phyloP scores from a whole-genome alignment of 2,113 vertebrate species.

The Lota lota region DNA sequence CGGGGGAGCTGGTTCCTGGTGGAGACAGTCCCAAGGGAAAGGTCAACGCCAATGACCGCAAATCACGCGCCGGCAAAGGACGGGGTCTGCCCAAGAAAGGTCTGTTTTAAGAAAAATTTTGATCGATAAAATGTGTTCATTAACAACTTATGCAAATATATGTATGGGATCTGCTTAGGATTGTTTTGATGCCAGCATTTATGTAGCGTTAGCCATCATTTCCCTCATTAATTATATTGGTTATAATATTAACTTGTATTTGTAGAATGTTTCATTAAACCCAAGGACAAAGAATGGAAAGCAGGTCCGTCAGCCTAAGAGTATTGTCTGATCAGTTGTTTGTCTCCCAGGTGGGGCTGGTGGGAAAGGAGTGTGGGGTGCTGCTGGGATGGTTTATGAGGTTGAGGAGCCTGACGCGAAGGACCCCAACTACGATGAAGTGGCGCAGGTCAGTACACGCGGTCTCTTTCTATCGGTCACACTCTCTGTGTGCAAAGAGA shows the following conservation, averaged over 20 bases:
- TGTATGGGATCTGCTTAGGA: neutral
- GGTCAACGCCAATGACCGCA: conserved; percentile 69
- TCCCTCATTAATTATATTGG: too few relatives aligned
- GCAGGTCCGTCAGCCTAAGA: too few relatives aligned
- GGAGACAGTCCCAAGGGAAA: conserved; percentile 77
- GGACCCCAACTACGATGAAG: conserved; percentile 86
- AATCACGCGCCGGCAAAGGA: conserved; percentile 82
- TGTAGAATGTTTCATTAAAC: too few relatives aligned
- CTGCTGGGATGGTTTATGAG: conserved; percentile 83
- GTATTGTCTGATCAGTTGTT: too few relatives aligned
- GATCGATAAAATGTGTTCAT: neutral
- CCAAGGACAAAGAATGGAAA: too few relatives aligned
- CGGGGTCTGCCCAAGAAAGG: conserved; percentile 86
- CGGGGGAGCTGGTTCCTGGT: conserved; percentile 43
- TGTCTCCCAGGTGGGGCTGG: conserved; percentile 77
- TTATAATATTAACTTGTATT: too few relatives aligned
- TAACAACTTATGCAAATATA: neutral
- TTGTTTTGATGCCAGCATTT: neutral
- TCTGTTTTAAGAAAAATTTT: conserved; percentile 22
- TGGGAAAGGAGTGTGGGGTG: conserved; percentile 88
- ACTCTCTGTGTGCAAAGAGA: neutral
- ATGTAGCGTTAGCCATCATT: neutral
- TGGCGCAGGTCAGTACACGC: conserved; percentile 72
- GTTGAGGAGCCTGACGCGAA: conserved; percentile 79
- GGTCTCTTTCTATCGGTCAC: neutral